Evolutionary conservation across 2,888 invertebrate genomes (phyloP).

Genomic region (Lepeophtheirus nordmannii): DNA sequence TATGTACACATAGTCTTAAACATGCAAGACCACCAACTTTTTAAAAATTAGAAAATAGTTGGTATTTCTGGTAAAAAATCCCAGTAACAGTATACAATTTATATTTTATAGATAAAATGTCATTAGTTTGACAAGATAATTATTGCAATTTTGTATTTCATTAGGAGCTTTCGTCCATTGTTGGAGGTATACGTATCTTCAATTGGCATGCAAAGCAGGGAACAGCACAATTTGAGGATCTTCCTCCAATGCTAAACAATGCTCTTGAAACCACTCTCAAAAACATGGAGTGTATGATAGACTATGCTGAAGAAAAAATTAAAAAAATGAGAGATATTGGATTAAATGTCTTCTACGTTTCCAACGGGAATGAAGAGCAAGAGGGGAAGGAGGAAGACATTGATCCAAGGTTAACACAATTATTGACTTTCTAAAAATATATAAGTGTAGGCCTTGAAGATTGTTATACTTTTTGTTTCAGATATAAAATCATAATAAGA

Average conservation of each 20-base stretch:
- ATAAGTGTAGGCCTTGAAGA: too few relatives aligned
- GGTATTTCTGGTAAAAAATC: too few relatives aligned
- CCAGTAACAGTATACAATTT: too few relatives aligned
- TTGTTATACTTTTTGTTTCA: background rate
- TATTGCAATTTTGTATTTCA: background rate
- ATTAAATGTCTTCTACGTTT: background rate
- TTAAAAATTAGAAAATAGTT: too few relatives aligned
- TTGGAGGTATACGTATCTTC: background rate
- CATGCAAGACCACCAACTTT: too few relatives aligned
- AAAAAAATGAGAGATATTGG: background rate
- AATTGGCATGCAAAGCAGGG: background rate
- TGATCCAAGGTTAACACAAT: too few relatives aligned
- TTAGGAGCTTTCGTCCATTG: slow-evolving; percentile 4
- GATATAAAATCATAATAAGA: background rate
- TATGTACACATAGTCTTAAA: too few relatives aligned
- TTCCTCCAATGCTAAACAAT: background rate
- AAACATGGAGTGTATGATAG: background rate
- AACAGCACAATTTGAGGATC: background rate
- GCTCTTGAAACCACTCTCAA: background rate
- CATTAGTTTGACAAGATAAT: background rate
- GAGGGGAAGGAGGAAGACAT: background rate
- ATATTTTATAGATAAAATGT: background rate
- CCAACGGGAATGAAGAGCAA: background rate
- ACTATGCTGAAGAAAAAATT: background rate
- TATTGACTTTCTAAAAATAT: too few relatives aligned